Evolutionary conservation across 2,797 vertebrate species (phyloP), one percentile per base, ranked within the genome.

Genomic region (Meda fulgida): DNA sequence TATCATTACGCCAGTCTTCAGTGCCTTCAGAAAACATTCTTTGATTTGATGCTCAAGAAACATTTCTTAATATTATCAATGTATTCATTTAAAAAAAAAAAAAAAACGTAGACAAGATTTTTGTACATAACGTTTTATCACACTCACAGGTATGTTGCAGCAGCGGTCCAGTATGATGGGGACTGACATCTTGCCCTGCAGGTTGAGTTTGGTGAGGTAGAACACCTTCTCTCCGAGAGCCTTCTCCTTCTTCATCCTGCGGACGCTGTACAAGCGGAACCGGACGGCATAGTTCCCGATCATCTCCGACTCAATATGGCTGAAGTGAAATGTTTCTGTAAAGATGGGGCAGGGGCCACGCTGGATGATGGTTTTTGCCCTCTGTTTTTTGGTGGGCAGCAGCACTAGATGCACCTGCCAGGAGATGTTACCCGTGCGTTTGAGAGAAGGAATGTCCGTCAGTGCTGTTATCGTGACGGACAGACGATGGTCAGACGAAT

Each of bases 381-480:
- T 93, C 92, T 99, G 98, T 89, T 99, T 99, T 93, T 98, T 99
- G 93, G 96, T 96, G 84, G 98, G 98, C 87, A 99, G 95, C 87
- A 99, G 96, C 91, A 99, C 97, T 91, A 99, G 95, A 94, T 98
- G 98, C 86, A 99, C 97, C 94, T 99, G 98, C 98, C 98, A 97
- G 53, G 97, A 97, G 94, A 96, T 95, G 95, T 97, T 97, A 86
- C 97, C 96, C 16, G 95, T 95, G 93, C 95, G 96, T 91, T 95
- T 98, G 86, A 96, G 91, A 29, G 94, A 92, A 13, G 98, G 97
- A 75, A 99, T 95, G 92, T 99, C 98, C 38, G 97, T 98, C 82
- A 97, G 96, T 38, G 97, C 97, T 92, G 97, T 98, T 93, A 99
- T 96, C 78, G 97, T 98, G 90, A 98, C 94, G 14, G 96, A 94